Evolutionary conservation across 1,140 invertebrate species (phyloP).

Genomic region (Zaprionus taronus): DNA sequence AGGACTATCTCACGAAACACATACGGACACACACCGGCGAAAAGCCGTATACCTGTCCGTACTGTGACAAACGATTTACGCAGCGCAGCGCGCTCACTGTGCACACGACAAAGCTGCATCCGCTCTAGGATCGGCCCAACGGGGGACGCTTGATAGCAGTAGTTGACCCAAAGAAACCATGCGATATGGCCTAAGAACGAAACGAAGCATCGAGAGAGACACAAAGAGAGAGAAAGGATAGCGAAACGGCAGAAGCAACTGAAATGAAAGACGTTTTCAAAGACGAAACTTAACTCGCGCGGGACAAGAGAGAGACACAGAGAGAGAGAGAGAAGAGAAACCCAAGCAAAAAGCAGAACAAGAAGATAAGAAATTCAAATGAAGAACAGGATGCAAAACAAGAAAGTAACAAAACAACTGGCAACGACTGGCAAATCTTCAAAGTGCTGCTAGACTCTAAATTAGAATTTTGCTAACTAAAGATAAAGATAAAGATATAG

Average conservation of each 20-base stretch:
- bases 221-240: constrained; percentile 15
- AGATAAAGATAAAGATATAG: constrained; percentile 22
- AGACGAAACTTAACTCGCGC: constrained; percentile 60
- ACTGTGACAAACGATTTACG: constrained; percentile 83
- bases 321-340: not conserved
- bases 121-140: constrained; percentile 81
- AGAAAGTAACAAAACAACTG: constrained; percentile 62
- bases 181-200: constrained; percentile 38
- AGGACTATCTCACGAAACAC: constrained; percentile 84
- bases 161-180: constrained; percentile 56
- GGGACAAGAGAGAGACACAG: constrained; percentile 10
- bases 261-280: constrained; percentile 81
- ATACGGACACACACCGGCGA: constrained; percentile 83
- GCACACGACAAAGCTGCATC: constrained; percentile 83
- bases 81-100: constrained; percentile 82
- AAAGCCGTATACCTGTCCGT: constrained; percentile 82
- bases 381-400: not conserved
- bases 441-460: constrained; percentile 75
- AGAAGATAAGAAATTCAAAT: not conserved
- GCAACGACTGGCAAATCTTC: constrained; percentile 79
- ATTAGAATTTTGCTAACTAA: constrained; percentile 71
- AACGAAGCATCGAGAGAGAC: constrained; percentile 6
- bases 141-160: constrained; percentile 57
- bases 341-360: constrained; percentile 11
- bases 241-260: constrained; percentile 36